These are phyloP conservation scores for Sylvilagus floridanus DNA, from an alignment of 2,797 vertebrate genomes.

Conservation along the genomic window DNA sequence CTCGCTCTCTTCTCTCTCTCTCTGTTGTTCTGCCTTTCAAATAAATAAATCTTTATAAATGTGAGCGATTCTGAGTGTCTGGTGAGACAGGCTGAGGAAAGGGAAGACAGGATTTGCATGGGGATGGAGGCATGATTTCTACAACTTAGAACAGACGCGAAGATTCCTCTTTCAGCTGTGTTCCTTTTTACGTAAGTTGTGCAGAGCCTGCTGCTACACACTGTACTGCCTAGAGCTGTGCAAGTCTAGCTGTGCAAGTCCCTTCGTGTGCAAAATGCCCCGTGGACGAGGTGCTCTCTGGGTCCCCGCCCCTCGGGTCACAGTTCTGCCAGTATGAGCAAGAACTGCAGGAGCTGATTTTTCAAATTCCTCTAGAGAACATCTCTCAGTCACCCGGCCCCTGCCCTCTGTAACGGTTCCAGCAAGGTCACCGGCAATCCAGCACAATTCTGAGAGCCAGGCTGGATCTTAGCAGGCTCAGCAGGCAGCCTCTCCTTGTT, in stretches of 20 bases:
- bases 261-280: neutral
- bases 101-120: neutral
- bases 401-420: neutral
- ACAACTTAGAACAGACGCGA: neutral
- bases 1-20: too few species aligned
- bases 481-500: neutral
- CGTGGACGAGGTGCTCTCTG: neutral
- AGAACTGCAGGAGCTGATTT: neutral
- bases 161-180: neutral
- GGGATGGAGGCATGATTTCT: neutral
- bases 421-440: constrained; percentile 34
- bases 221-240: neutral
- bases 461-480: neutral
- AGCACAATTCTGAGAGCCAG: neutral
- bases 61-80: neutral
- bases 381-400: neutral
- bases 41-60: too few species aligned
- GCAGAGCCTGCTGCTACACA: neutral
- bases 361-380: neutral
- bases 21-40: too few species aligned
- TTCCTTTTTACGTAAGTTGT: neutral
- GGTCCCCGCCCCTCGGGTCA: fast-evolving
- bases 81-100: neutral
- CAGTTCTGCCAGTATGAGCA: neutral
- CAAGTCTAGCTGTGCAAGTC: neutral